Evolutionary conservation across 2,888 invertebrate species (phyloP), one percentile per base, ranked within the genome.

Genomic region (Cheilosia grossa): DNA sequence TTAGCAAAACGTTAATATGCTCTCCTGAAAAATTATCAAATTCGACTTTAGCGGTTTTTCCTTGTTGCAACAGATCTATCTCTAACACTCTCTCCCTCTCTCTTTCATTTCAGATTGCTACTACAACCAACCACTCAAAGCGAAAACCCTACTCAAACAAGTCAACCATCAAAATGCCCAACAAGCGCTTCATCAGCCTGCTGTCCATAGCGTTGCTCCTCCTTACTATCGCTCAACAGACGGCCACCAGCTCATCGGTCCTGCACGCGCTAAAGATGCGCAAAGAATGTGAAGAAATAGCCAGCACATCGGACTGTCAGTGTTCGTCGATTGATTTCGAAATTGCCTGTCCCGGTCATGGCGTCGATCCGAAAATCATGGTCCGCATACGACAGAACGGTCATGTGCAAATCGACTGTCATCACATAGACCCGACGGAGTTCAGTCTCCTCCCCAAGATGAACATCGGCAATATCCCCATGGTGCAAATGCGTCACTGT

Each of bases 351-450:
- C 92, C 92, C 3, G 87, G 87, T 1, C 87, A 88, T 17, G 87
- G 80, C 21, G 67, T 66, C 15, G 90, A 90, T 75, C 90, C 91
- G 9, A 89, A 88, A 7, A 90, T 92, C 21, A 89, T 88, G n/a
- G 88, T 92, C 0, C 89, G 88, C 87, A 89, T 92, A 59, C 89
- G 89, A 1, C 89, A 90, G 0, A 88, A 88, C 19, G 87, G 85
- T 10, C 88, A 89, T 30, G 90, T 91, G 2, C 90, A 90, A 86
- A 90, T 92, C 51, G 91, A 92, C 42, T 92, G 92, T 82, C 88
- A 88, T 40, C 88, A 89, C 17, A 89, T 89, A 5, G 89, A 91
- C 74, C 88, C 89, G 6, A 86, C 88, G 1, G 90, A 91, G 9
- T 92, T 90, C 69, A 88, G 87, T 2, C 82, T 89, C 24, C 75